These are phyloP conservation scores for Erpornis zantholeuca DNA, from an alignment of 2,113 vertebrate genomes.

Conservation along the genomic window DNA sequence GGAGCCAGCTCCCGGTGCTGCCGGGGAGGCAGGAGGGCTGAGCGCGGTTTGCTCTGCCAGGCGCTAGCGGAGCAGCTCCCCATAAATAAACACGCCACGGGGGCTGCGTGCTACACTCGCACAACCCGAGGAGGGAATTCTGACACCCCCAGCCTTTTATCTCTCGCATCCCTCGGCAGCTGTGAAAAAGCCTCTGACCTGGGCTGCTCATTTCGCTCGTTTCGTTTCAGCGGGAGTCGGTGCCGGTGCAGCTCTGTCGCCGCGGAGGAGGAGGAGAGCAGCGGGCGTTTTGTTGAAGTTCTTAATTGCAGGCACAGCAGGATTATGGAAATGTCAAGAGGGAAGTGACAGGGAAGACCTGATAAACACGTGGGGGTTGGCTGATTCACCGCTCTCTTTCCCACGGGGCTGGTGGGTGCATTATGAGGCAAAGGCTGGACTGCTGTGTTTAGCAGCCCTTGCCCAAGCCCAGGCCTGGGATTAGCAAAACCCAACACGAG, in stretches of 20 bases:
- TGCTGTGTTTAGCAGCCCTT: neutral
- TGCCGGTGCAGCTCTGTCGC: constrained; percentile 22
- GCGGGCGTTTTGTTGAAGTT: constrained; percentile 55
- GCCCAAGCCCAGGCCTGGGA: neutral
- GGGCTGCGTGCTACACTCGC: constrained; percentile 4
- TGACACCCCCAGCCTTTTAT: constrained; percentile 47
- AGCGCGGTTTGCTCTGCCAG: neutral
- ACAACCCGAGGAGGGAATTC: constrained; percentile 4
- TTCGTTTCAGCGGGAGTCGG: neutral
- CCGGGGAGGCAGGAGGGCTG: neutral
- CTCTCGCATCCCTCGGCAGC: constrained; percentile 14
- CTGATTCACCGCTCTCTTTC: neutral
- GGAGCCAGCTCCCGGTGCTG: neutral
- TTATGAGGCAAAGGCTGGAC: accelerated
- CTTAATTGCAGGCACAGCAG: constrained; percentile 58
- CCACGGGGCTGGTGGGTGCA: neutral
- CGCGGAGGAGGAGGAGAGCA: constrained; percentile 41
- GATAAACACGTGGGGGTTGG: neutral
- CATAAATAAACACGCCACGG: neutral
- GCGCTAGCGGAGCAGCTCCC: constrained; percentile 18
- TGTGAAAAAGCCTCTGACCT: constrained; percentile 40
- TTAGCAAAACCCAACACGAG: neutral
- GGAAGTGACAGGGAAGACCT: constrained; percentile 46
- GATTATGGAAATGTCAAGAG: constrained; percentile 62
- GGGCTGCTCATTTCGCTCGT: neutral